Percentiles rank a stretch among this genome's conserved stretches.
These are phyloP conservation scores for Gallinago paraguaiae DNA, from an alignment of 2,113 vertebrate genomes.

Conservation along the genomic window DNA sequence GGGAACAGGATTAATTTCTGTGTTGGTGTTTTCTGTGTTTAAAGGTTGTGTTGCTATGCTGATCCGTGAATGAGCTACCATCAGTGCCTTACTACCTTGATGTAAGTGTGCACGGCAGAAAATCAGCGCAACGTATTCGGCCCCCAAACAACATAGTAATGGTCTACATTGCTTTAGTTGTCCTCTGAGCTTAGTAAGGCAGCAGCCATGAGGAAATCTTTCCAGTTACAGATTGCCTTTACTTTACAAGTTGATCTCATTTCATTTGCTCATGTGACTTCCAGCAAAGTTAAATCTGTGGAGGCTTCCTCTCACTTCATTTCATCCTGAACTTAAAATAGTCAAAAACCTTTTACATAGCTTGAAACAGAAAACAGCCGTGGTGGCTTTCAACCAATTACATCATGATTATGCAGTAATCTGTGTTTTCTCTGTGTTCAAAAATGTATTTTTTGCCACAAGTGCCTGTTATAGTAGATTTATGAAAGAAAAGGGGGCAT, in stretches of 20 bases:
- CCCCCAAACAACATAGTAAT: background rate
- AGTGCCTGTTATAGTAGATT: conserved; percentile 35
- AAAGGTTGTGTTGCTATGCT: background rate
- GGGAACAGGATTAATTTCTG: background rate
- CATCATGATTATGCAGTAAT: conserved; percentile 48
- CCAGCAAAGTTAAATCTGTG: conserved; percentile 59
- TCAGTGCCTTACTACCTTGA: background rate
- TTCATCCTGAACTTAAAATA: conserved; percentile 47
- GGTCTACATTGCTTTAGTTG: background rate
- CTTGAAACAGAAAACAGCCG: conserved; percentile 36
- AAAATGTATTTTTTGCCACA: conserved; percentile 36
- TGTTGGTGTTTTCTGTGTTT: background rate
- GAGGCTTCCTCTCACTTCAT: conserved; percentile 70
- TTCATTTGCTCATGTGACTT: conserved; percentile 64
- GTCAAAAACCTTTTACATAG: conserved; percentile 7
- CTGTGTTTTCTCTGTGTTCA: conserved; percentile 49
- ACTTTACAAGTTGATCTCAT: conserved; percentile 59
- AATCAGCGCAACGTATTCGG: background rate
- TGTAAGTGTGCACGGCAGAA: background rate
- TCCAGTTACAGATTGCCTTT: conserved; percentile 43
- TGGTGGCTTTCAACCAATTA: conserved; percentile 58
- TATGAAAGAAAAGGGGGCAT: conserved; percentile 11
- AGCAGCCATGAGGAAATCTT: conserved; percentile 58
- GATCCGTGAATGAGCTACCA: background rate
- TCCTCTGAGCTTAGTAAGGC: conserved; percentile 8